Evolutionary conservation across 2,113 vertebrate species (phyloP).

Genomic region (Diphyllodes magnificus): DNA sequence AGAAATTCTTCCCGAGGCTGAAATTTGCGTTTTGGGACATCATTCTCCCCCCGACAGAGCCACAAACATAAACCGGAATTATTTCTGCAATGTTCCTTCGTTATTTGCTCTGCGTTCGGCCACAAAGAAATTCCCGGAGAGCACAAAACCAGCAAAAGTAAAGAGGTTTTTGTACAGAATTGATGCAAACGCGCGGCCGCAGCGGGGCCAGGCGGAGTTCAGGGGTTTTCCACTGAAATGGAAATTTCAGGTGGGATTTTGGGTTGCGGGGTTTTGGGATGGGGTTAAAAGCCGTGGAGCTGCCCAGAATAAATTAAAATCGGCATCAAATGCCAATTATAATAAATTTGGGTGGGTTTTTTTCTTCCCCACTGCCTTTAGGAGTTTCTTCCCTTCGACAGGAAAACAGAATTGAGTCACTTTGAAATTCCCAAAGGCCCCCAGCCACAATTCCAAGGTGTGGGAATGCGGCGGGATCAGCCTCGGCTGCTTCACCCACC

Average conservation of each 20-base stretch:
- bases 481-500: background rate
- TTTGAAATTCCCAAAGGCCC: background rate
- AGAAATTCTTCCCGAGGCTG: background rate
- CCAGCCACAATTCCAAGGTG: rapidly evolving
- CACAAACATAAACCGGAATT: too few species aligned
- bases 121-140: rapidly evolving
- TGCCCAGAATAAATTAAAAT: background rate
- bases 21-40: background rate
- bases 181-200: rapidly evolving
- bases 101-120: too few species aligned
- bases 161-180: background rate
- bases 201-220: background rate
- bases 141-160: rapidly evolving
- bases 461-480: background rate
- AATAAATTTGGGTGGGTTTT: rapidly evolving
- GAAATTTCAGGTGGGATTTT: background rate
- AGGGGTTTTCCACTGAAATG: background rate
- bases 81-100: background rate
- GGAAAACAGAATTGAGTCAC: rapidly evolving
- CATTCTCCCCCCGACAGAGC: rapidly evolving
- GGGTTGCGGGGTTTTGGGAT: rapidly evolving
- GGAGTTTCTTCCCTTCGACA: background rate
- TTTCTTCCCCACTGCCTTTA: background rate
- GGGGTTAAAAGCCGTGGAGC: rapidly evolving
- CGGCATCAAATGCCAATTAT: rapidly evolving